A percentile compares a stretch with the other conserved stretches of the same genome.
Conservation (phyloP, 2,888 invertebrate genomes). For the Pterostichus niger region DNA sequence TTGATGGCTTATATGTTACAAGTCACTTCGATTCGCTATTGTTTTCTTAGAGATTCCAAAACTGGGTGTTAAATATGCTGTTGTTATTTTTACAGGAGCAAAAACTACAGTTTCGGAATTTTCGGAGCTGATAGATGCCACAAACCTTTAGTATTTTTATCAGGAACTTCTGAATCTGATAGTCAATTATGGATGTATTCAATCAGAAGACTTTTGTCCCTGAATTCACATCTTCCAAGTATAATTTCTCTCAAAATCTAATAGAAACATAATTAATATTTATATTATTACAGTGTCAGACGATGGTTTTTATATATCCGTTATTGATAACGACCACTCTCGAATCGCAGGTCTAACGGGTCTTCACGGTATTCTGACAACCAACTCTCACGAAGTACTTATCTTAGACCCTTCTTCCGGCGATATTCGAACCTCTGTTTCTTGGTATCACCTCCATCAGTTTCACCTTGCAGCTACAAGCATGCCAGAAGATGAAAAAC, state of each 20-base stretch:
- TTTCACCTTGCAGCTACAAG: constrained; percentile 79
- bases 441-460: constrained; percentile 82
- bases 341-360: constrained; percentile 81
- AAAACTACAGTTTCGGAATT: constrained; percentile 85
- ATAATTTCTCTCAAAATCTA: constrained; percentile 29
- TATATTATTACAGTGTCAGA: constrained; percentile 74
- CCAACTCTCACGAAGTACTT: constrained; percentile 79
- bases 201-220: constrained; percentile 79
- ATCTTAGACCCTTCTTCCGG: constrained; percentile 79
- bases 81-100: constrained; percentile 76
- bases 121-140: constrained; percentile 80
- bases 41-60: no score
- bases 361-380: constrained; percentile 80
- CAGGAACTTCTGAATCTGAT: constrained; percentile 83
- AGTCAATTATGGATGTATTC: constrained; percentile 85
- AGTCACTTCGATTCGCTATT: not conserved
- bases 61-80: no score
- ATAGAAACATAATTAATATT: no score
- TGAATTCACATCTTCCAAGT: constrained; percentile 75
- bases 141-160: constrained; percentile 83
- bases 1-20: not conserved
- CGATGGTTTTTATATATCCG: constrained; percentile 81
- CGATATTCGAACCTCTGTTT: constrained; percentile 78
- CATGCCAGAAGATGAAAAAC: constrained; percentile 79
- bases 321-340: constrained; percentile 83